Conservation (phyloP, 2,113 vertebrate genomes). For the Vombatus ursinus region DNA sequence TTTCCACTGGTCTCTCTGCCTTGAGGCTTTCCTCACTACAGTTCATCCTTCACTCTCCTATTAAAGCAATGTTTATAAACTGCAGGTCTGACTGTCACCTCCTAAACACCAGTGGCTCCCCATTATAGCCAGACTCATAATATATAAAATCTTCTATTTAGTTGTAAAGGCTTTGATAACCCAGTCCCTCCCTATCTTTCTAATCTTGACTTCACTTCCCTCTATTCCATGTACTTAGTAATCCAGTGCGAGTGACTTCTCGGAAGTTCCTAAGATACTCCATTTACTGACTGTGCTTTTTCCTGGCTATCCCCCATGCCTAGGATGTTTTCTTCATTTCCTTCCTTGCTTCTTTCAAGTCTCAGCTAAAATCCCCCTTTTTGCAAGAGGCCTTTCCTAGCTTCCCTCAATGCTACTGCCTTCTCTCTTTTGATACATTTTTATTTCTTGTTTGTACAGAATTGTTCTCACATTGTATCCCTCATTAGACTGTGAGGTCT, state of each 20-base stretch:
- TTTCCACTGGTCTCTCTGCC: not conserved
- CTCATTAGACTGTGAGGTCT: not conserved
- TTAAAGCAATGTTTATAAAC: not conserved
- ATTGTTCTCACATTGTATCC: not conserved
- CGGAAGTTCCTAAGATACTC: not conserved
- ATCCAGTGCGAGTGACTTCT: not conserved
- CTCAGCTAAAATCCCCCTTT: not conserved
- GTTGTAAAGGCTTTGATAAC: not conserved
- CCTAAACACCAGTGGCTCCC: not conserved
- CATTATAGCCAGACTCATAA: not conserved
- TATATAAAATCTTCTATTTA: not conserved
- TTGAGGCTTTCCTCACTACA: not conserved
- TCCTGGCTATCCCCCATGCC: not conserved
- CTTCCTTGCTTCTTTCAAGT: not conserved
- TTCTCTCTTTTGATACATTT: not conserved
- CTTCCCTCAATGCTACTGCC: not conserved
- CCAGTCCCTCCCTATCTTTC: not conserved
- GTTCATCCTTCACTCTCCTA: not conserved
- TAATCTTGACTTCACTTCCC: not conserved
- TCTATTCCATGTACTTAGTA: not conserved
- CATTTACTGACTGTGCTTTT: not conserved
- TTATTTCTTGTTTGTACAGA: not conserved
- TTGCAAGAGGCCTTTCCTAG: not conserved
- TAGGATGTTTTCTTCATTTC: not conserved
- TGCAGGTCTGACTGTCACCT: not conserved